Evolutionary conservation across 2,113 vertebrate species (phyloP).

Genomic region (Polypterus bichir): DNA sequence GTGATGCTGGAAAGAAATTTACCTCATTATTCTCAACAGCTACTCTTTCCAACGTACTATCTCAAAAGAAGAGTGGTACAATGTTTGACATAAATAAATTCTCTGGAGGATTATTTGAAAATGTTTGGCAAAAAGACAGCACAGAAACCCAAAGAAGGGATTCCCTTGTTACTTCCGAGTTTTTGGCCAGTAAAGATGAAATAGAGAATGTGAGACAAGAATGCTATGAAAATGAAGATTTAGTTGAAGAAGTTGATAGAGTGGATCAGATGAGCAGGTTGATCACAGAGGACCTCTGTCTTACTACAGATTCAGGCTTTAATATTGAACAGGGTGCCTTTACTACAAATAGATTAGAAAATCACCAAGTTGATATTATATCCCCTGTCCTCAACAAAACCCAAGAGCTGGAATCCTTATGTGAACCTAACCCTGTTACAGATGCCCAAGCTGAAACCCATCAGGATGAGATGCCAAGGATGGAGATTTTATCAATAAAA

Average conservation of each 20-base stretch:
- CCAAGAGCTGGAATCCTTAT: too few species aligned
- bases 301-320: too few species aligned
- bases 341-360: too few species aligned
- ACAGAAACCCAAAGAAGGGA: slow-evolving; percentile 36
- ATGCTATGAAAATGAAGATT: too few species aligned
- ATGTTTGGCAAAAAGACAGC: slow-evolving; percentile 60
- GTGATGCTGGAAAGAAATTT: slow-evolving; percentile 53
- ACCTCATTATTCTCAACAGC: slow-evolving; percentile 69
- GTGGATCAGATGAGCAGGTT: too few species aligned
- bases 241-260: too few species aligned
- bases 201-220: too few species aligned
- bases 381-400: too few species aligned
- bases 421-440: too few species aligned
- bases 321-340: too few species aligned
- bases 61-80: slow-evolving; percentile 48
- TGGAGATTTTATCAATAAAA: slow-evolving; percentile 63
- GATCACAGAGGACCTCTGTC: too few species aligned
- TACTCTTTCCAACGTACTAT: slow-evolving; percentile 29
- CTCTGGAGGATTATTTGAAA: slow-evolving; percentile 68
- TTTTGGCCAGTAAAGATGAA: slow-evolving; percentile 32
- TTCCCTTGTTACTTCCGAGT: slow-evolving; percentile 36
- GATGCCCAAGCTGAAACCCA: slow-evolving; percentile 8
- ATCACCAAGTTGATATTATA: too few species aligned
- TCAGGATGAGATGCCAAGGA: slow-evolving; percentile 42
- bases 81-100: slow-evolving; percentile 71